phyloP scores from a whole-genome alignment of 2,888 invertebrate species.

The Lymantria monacha region DNA sequence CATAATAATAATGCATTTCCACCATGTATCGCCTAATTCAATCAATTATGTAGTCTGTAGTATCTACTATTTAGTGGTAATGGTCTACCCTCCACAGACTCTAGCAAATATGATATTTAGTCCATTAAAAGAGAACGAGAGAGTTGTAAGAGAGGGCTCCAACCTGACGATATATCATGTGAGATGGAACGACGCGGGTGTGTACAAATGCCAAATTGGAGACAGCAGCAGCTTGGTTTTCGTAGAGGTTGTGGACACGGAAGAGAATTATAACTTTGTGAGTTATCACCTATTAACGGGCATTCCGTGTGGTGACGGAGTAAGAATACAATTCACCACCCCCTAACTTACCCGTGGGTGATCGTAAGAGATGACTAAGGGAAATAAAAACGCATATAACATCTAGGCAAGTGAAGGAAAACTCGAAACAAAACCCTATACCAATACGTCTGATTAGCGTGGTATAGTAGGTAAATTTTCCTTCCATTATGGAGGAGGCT shows the following conservation, averaged over 20 bases:
- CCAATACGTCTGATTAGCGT: no score
- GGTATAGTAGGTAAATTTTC: no score
- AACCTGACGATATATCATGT: constrained; percentile 79
- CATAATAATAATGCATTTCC: no score
- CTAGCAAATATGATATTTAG: constrained; percentile 23
- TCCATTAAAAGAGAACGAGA: constrained; percentile 32
- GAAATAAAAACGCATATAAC: no score
- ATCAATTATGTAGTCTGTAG: no score
- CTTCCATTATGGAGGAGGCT: no score
- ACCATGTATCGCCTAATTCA: no score
- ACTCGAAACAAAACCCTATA: no score
- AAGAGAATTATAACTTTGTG: constrained; percentile 53
- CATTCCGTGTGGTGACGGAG: background rate
- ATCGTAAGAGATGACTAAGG: no score
- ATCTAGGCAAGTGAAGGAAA: no score
- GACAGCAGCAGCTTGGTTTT: constrained; percentile 55
- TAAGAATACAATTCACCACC: background rate
- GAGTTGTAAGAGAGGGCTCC: constrained; percentile 53
- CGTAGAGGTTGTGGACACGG: constrained; percentile 75
- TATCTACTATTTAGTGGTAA: no score
- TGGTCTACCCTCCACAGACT: background rate
- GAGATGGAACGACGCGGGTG: constrained; percentile 70
- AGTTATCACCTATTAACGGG: constrained; percentile 22
- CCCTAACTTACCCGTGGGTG: no score
- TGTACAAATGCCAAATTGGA: constrained; percentile 80